Base-by-base conservation (phyloP, 2,888 invertebrate genomes). In the Drosophila bunnanda region DNA sequence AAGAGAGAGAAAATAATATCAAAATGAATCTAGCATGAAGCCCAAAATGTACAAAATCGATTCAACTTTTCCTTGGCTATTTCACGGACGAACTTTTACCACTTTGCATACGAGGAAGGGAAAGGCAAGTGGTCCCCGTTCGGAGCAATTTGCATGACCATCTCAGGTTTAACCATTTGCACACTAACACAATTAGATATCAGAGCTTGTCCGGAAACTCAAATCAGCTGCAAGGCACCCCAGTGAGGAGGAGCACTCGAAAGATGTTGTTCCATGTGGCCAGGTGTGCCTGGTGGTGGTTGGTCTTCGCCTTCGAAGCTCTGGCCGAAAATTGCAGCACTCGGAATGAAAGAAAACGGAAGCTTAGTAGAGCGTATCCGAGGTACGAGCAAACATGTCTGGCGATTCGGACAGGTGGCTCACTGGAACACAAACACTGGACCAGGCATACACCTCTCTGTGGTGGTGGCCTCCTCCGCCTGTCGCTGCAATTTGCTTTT, bases 291-390 rank as follows among this genome's bases (percentile, higher is more conserved):
- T 55, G 74, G 74, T 73, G 44, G 46, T 46, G 17, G 48, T 32
- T 58, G 78, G 75, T 79, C 80, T 81, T 71, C 60, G 65, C 64
- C 70, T 59, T 10, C 22, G 76, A 64, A 73, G 67, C 62, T 59
- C 62, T 62, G 82, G 70, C 50, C 78, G 69, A 32, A 78, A 83
- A 80, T 82, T 88, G 81, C 81, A 89, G 64, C 71, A 65, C 69
- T 75, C 56, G 61, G 62, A 72, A 53, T 68, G 82, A 72, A 75
- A 80, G 78, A 78, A 72, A 83, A 76, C 79, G 77, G 78, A 82
- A 84, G 82, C 80, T 91, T 91, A 91, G 76, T 90, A 91, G 91
- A 92, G 92, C 91, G 84, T 76, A 79, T 77, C 90, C 70, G 79
- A 74, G 75, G 75, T 71, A 82, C 75, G 75, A 75, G 76, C 76